phyloP scores from a whole-genome alignment of 1,140 invertebrate species.

The Magallana ariakensis region DNA sequence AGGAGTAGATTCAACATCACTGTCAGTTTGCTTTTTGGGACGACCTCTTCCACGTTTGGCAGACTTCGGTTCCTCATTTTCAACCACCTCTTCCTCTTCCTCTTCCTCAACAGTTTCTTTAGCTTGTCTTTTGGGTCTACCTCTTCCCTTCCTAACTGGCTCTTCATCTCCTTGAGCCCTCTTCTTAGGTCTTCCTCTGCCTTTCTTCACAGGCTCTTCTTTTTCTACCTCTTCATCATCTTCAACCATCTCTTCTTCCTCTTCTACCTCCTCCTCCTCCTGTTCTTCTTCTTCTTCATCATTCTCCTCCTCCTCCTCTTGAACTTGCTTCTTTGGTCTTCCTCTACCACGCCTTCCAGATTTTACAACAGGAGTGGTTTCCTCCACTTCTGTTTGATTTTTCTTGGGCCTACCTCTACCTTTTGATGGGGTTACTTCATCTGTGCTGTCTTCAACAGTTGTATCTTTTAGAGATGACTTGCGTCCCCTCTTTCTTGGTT shows the following conservation, averaged over 20 bases:
- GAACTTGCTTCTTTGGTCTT: neutral
- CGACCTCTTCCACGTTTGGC: conserved; percentile 52
- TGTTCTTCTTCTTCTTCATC: neutral
- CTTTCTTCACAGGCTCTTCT: conserved; percentile 29
- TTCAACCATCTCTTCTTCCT: conserved; percentile 34
- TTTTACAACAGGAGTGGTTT: neutral
- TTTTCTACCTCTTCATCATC: conserved; percentile 24
- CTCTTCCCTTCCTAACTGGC: conserved; percentile 39
- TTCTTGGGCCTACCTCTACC: conserved; percentile 53
- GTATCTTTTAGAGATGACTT: conserved; percentile 5
- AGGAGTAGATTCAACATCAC: conserved; percentile 44
- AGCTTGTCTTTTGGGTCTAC: conserved; percentile 48
- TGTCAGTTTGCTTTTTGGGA: conserved; percentile 49
- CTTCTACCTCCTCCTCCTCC: conserved; percentile 16
- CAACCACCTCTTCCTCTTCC: neutral
- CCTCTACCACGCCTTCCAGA: conserved; percentile 9
- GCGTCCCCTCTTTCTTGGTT: neutral
- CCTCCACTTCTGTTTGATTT: neutral
- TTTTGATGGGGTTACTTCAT: conserved; percentile 37
- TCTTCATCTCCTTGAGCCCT: conserved; percentile 39
- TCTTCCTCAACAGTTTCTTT: conserved; percentile 41
- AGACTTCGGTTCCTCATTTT: conserved; percentile 47
- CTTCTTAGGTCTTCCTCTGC: conserved; percentile 46
- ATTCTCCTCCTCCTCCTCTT: neutral
- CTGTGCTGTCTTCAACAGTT: neutral